Percentiles rank a stretch among this genome's conserved stretches.
Evolutionary conservation across 2,888 invertebrate genomes (phyloP).

Genomic region (Hirtodrosophila cameraria): DNA sequence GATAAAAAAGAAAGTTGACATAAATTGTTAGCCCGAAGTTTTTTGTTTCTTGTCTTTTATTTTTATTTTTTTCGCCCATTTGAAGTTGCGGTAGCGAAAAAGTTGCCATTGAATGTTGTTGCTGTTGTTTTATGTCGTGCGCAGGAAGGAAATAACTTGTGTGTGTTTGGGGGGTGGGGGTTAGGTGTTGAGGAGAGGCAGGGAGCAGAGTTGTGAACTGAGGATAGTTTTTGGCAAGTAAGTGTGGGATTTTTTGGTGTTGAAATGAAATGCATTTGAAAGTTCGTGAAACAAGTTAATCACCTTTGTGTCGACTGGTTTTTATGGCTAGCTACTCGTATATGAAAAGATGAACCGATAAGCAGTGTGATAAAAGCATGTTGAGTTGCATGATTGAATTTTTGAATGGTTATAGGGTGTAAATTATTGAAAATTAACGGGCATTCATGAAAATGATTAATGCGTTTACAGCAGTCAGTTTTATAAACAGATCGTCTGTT

Average conservation of each 20-base stretch:
- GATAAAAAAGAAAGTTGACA: conserved; percentile 79
- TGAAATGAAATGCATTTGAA: conserved; percentile 68
- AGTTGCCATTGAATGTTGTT: conserved; percentile 36
- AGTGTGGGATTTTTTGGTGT: conserved; percentile 52
- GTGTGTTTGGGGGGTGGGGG: conserved; percentile 10
- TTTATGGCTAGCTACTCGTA: conserved; percentile 31
- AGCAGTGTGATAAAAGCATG: conserved; percentile 30
- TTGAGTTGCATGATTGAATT: conserved; percentile 25
- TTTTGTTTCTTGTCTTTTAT: too few species aligned
- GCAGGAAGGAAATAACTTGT: conserved; percentile 68
- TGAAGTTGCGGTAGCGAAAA: conserved; percentile 63
- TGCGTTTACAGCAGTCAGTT: too few species aligned
- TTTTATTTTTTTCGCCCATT: conserved; percentile 37
- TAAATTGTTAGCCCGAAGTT: conserved; percentile 63
- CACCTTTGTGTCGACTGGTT: conserved; percentile 44
- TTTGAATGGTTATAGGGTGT: conserved; percentile 8
- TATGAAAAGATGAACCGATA: conserved; percentile 35
- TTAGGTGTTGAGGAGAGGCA: not conserved
- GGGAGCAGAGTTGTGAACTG: conserved; percentile 2
- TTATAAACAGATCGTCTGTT: too few species aligned
- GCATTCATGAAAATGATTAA: not conserved
- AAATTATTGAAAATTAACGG: not conserved
- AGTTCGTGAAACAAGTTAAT: conserved; percentile 74
- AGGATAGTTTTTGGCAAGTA: conserved; percentile 52
- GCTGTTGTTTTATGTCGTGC: conserved; percentile 44